Percentiles rank a stretch among this genome's conserved stretches.
Conservation (phyloP, 2,888 invertebrate genomes). For the Agonopterix arenella region DNA sequence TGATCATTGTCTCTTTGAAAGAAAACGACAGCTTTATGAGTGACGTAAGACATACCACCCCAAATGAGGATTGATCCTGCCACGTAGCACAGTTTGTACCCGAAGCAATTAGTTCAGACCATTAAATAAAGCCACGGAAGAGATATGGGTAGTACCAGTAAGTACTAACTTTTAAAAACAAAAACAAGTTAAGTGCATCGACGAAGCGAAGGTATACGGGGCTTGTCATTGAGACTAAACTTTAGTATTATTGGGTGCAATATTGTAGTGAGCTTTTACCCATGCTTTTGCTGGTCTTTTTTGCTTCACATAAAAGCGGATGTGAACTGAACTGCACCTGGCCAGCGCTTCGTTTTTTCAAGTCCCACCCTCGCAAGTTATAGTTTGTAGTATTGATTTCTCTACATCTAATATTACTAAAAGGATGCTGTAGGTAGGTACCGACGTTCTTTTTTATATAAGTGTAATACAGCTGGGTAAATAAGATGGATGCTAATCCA, state of each 20-base stretch:
- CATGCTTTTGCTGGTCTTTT: conserved; percentile 35
- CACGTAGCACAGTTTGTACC: no score
- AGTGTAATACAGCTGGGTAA: no score
- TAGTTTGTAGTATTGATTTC: not conserved
- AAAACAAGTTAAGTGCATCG: no score
- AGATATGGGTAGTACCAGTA: not conserved
- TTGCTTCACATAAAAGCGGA: conserved; percentile 44
- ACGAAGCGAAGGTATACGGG: not conserved
- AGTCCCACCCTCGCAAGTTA: conserved; percentile 4
- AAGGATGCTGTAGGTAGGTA: not conserved
- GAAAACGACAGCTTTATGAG: no score
- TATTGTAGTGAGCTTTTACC: conserved; percentile 30
- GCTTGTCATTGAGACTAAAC: not conserved
- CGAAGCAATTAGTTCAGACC: no score
- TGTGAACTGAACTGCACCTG: conserved; percentile 62
- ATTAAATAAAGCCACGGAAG: no score
- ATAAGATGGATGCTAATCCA: conserved; percentile 4
- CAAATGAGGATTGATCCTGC: no score
- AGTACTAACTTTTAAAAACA: not conserved
- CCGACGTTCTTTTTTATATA: not conserved
- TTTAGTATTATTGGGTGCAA: conserved; percentile 19
- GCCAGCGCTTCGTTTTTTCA: conserved; percentile 34
- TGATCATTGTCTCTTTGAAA: no score
- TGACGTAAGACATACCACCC: no score
- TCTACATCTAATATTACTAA: not conserved